Evolutionary conservation across 2,888 invertebrate genomes (phyloP), one percentile per base, ranked within the genome.

Genomic region (Poecilus cupreus): DNA sequence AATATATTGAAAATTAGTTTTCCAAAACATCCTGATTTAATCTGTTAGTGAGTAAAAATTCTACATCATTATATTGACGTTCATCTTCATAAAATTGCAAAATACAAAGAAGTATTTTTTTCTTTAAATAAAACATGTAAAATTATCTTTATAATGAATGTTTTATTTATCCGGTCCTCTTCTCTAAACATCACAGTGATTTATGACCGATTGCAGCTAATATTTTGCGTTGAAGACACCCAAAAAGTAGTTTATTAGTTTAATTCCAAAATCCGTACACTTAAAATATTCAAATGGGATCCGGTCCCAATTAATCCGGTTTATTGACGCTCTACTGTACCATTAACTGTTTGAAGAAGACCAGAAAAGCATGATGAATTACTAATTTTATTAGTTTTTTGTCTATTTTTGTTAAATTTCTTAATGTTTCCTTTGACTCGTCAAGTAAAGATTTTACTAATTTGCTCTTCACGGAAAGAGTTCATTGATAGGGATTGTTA

Each of bases 11-110:
- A 81, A 84, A 84, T 49, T 82, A 79, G 82, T 84, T 83, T 82
- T 84, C 83, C 10, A 60, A 74, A 0, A 83, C 83, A 81, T 84
- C 83, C 77, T 84, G 84, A 76, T 83, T 83, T 39, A 84, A 60
- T 51, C 83, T 24, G 77, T 83, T 77, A 3, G 83, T 84, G 18
- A 82, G 83, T 74, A 84, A 13, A 81, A 82, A 84, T 72, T 82
- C 80, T 18, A 83, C 72, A 49, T 70, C 81, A 37, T 78, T 64
- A 68, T 79, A 13, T 51, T 43, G 13, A 75, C 82, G 78, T 83
- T 84, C 83, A 11, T 82, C 51, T 43, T 68, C 70, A 54, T 39
- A 79, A 39, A 82, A 74, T 60, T 60, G 16, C 16, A 79, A 32
- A 32, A 82, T 46, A 13, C 70, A n/a, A n/a, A n/a, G n/a, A n/a